Evolutionary conservation across 2,797 vertebrate species (phyloP).

Genomic region (Lutjanus campechanus): DNA sequence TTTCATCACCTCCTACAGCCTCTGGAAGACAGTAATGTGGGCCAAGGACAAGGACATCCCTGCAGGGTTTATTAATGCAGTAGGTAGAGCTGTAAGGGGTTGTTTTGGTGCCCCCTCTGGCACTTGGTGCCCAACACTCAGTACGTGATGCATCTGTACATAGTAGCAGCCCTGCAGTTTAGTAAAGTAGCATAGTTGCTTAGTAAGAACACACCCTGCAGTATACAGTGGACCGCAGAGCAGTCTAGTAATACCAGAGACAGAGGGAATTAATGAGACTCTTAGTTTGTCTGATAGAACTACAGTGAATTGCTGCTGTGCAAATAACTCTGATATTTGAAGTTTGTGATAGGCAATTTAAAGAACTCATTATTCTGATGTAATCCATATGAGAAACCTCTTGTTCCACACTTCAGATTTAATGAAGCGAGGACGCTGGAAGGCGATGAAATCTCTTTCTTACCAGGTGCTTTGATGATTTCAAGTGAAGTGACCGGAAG

Average conservation of each 20-base stretch:
- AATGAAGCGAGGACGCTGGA: conserved; percentile 50
- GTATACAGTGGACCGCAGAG: background rate
- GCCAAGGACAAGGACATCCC: too few relatives aligned
- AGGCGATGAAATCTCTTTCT: conserved; percentile 49
- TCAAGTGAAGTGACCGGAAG: conserved; percentile 55
- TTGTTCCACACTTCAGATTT: conserved; percentile 59
- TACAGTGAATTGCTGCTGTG: conserved; percentile 50
- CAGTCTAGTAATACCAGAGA: background rate
- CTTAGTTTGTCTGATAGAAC: conserved; percentile 50
- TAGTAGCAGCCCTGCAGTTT: background rate
- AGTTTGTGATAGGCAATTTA: conserved; percentile 67
- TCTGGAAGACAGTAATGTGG: too few relatives aligned
- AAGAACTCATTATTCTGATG: conserved; percentile 66
- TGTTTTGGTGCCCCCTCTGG: too few relatives aligned
- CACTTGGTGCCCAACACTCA: too few relatives aligned
- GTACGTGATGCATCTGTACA: too few relatives aligned
- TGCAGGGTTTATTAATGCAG: too few relatives aligned
- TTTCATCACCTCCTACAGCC: too few relatives aligned
- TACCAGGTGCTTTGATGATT: conserved; percentile 63
- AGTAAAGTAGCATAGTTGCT: background rate
- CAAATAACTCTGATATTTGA: conserved; percentile 45
- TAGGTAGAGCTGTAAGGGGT: too few relatives aligned
- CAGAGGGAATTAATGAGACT: conserved; percentile 43
- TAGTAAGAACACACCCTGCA: background rate
- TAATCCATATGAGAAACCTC: conserved; percentile 53